phyloP scores from a whole-genome alignment of 1,140 invertebrate genomes.

The Aradophagus sp. region DNA sequence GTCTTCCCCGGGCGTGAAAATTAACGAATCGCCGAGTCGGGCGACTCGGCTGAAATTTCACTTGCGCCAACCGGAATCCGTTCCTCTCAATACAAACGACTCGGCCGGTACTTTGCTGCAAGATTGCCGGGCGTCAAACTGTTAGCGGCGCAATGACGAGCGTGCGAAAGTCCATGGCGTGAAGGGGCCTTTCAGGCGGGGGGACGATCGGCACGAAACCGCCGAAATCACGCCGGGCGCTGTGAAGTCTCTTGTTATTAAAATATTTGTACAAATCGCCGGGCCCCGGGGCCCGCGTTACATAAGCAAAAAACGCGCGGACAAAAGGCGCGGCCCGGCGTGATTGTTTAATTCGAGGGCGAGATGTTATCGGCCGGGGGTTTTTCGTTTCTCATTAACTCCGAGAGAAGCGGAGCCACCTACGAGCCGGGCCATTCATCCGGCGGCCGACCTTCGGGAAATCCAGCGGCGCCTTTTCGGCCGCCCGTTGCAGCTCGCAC shows the following conservation, averaged over 20 bases:
- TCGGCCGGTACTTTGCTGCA: too few species aligned
- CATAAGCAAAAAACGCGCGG: slow-evolving; percentile 6
- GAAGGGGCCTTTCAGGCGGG: too few species aligned
- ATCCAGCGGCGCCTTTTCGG: slow-evolving; percentile 26
- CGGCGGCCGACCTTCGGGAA: slow-evolving; percentile 24
- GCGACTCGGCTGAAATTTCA: too few species aligned
- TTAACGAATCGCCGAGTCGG: too few species aligned
- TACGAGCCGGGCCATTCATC: slow-evolving; percentile 37
- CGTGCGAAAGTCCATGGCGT: too few species aligned
- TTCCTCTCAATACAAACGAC: too few species aligned
- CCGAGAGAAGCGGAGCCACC: slow-evolving; percentile 28
- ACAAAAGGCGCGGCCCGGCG: slow-evolving; percentile 3
- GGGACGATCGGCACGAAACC: neutral
- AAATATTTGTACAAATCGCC: slow-evolving; percentile 22
- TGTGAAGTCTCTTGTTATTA: slow-evolving; percentile 10
- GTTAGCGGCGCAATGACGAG: too few species aligned
- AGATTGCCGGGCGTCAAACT: too few species aligned
- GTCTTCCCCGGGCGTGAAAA: too few species aligned
- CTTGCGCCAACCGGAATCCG: too few species aligned
- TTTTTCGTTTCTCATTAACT: slow-evolving; percentile 40
- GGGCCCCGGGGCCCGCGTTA: slow-evolving; percentile 12
- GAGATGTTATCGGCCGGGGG: slow-evolving; percentile 16
- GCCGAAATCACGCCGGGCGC: neutral
- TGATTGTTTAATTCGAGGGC: slow-evolving; percentile 20
- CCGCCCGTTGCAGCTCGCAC: too few species aligned